Evolutionary conservation across 1,140 invertebrate genomes (phyloP), one percentile per base, ranked within the genome.

Genomic region (Drosophila pectinifera): DNA sequence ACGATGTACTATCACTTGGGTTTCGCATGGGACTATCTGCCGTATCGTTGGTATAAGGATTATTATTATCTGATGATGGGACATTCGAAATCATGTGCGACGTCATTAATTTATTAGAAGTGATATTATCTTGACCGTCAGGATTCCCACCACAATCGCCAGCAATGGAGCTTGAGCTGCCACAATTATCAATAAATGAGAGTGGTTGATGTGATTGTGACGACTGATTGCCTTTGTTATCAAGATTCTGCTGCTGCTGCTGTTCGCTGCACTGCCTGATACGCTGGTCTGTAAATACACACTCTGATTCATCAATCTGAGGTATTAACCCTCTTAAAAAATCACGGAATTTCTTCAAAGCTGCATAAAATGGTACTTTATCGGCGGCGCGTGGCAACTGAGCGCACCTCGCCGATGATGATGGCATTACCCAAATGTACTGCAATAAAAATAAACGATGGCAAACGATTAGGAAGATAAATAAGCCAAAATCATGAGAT

Each of bases 371-470:
- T 67, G 98, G 98, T 38, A 99, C 97, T 93, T 99, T 99, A 93
- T 99, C 98, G 2, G 97, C 96, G 3, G 98, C 98, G 69, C 98
- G 94, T 1, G 98, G 98, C 73, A 99, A 93, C 92, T 99, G 98
- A 26, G 98, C 97, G 93, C 98, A 99, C 64, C 98, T 94, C 38
- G 98, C 98, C 92, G 97, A 98, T 22, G 98, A 99, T 39, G 98
- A 99, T 65, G 98, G 98, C 98, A 99, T 99, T 88, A 99, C 98
- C 97, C 97, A 99, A 94, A 99, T 97, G 92, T 98, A 96, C 98
- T 99, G 46, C n/a, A 91, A 88, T 34, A 6, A 31, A 42, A 53
- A 14, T 6, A 8, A 18, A 11, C 14, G 14, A 22, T 18, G 11
- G 46, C 4, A n/a, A 48, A 8, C 24, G 4, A 28, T 48, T 28